Conservation (phyloP, 2,113 vertebrate genomes). For the Pterophyllum scalare region DNA sequence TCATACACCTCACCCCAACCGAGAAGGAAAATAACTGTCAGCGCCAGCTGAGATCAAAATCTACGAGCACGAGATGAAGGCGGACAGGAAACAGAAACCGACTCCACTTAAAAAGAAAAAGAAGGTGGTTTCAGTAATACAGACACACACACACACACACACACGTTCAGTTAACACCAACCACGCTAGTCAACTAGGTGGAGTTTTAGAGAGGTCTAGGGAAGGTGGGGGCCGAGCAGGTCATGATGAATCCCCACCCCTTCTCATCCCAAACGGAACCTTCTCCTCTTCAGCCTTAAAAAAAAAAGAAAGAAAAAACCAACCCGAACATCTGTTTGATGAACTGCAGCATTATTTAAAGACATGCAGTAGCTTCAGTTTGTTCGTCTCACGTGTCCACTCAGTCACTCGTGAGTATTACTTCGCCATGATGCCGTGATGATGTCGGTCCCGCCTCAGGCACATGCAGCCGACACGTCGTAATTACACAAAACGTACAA, state of each 20-base stretch:
- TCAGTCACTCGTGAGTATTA: slow-evolving; percentile 1
- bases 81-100: background rate
- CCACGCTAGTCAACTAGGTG: slow-evolving; percentile 53
- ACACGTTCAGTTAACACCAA: slow-evolving; percentile 18
- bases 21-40: background rate
- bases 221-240: background rate
- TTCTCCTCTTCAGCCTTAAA: slow-evolving; percentile 20
- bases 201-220: background rate
- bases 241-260: background rate
- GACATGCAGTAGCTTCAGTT: slow-evolving; percentile 39
- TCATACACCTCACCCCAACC: background rate
- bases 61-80: background rate
- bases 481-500: slow-evolving; percentile 43
- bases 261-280: background rate
- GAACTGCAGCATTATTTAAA: slow-evolving; percentile 40
- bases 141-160: background rate
- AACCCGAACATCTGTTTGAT: background rate
- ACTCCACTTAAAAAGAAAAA: background rate
- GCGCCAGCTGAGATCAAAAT: background rate
- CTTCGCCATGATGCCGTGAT: background rate
- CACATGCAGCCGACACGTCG: background rate
- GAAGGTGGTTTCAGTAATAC: no score
- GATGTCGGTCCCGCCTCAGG: background rate
- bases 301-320: background rate
- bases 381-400: slow-evolving; percentile 10